phyloP scores from a whole-genome alignment of 2,113 vertebrate species.

The Callocephalon fimbriatum region DNA sequence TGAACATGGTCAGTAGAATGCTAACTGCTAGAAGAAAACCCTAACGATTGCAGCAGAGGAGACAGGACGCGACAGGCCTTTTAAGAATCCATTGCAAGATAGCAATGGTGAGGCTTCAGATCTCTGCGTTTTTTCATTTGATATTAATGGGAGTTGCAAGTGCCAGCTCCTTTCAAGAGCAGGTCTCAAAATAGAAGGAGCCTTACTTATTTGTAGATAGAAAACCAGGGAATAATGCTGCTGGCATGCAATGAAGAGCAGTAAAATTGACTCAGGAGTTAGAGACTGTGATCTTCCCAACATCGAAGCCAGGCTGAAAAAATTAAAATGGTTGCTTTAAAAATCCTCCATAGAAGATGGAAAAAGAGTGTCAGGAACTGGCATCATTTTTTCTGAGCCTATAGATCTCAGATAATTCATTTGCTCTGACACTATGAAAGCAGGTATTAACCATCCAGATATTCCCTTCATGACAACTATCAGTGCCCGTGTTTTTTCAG shows the following conservation, averaged over 20 bases:
- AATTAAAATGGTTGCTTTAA: background rate
- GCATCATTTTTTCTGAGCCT: background rate
- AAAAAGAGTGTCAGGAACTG: background rate
- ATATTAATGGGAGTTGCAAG: background rate
- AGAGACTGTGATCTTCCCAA: background rate
- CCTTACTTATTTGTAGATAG: background rate
- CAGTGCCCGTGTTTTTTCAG: background rate
- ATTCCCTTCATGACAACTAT: accelerated
- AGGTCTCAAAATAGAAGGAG: background rate
- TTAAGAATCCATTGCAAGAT: background rate
- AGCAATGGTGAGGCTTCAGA: background rate
- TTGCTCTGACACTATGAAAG: background rate
- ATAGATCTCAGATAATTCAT: background rate
- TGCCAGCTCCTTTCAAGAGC: background rate
- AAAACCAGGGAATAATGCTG: background rate
- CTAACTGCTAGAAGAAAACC: background rate
- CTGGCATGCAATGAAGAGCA: background rate
- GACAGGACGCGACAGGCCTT: background rate
- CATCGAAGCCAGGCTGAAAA: background rate
- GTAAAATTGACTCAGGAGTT: background rate
- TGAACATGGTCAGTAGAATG: background rate
- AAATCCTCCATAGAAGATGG: background rate
- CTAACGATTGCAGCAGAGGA: background rate
- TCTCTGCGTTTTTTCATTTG: background rate
- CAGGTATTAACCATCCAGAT: background rate